A percentile compares a stretch with the other conserved stretches of the same genome.
Conservation (phyloP, 2,797 vertebrate species). For the Danio choprae region DNA sequence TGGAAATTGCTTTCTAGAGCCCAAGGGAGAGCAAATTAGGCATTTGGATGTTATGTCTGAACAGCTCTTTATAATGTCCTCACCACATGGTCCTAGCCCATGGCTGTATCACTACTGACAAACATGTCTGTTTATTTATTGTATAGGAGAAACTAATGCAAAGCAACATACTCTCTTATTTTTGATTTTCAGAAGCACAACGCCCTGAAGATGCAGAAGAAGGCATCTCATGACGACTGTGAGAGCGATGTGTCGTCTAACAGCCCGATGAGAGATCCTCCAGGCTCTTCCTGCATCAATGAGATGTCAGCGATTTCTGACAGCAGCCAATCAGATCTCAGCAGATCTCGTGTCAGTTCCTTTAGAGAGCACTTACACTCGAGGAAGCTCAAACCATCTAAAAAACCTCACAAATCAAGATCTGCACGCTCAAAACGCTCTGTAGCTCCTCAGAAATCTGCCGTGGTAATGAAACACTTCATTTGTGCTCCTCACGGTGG, state of each 20-base stretch:
- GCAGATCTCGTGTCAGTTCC: not conserved
- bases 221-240: slow-evolving; percentile 28
- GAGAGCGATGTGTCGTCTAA: slow-evolving; percentile 32
- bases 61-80: not conserved
- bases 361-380: not conserved
- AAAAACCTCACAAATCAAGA: slow-evolving; percentile 14
- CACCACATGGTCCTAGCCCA: not conserved
- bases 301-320: slow-evolving; percentile 1
- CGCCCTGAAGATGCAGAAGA: slow-evolving; percentile 46
- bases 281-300: not conserved
- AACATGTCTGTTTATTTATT: not conserved
- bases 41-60: not conserved
- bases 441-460: not conserved
- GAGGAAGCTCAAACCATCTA: not conserved
- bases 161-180: not conserved
- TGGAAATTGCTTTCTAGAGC: too few relatives aligned
- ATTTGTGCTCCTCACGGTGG: slow-evolving; percentile 15
- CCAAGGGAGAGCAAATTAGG: too few relatives aligned
- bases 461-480: not conserved
- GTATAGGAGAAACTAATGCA: not conserved
- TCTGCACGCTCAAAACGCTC: not conserved
- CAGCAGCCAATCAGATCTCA: not conserved
- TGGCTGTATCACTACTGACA: not conserved
- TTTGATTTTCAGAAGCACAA: slow-evolving; percentile 62
- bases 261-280: slow-evolving; percentile 1